Evolutionary conservation across 2,888 invertebrate species (phyloP).

Genomic region (Nezara viridula): DNA sequence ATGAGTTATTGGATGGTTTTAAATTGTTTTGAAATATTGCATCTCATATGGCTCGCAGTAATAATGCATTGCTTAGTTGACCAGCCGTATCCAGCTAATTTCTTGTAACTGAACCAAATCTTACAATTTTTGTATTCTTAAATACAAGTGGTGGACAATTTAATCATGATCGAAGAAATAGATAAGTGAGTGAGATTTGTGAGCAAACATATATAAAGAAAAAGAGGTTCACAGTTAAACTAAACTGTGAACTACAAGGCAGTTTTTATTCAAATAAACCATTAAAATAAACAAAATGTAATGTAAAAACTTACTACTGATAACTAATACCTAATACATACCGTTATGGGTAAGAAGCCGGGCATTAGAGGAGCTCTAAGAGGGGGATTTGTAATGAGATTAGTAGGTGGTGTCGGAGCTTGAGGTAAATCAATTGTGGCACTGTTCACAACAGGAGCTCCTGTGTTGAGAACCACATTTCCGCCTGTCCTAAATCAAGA

Average conservation of each 20-base stretch:
- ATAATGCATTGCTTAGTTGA: background rate
- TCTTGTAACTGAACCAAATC: background rate
- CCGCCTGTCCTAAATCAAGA: constrained; percentile 51
- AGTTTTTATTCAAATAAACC: background rate
- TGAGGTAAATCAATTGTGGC: constrained; percentile 14
- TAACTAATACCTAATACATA: constrained; percentile 50
- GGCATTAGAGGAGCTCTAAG: constrained; percentile 55
- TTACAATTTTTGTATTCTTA: background rate
- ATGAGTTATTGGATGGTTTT: too few relatives aligned
- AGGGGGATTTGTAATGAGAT: constrained; percentile 47
- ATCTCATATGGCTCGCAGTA: background rate
- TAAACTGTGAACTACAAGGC: background rate
- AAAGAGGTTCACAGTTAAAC: background rate
- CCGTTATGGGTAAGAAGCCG: constrained; percentile 57
- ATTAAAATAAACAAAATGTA: background rate
- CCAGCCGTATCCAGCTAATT: background rate
- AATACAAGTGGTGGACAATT: background rate
- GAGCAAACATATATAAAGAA: background rate
- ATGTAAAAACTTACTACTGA: background rate
- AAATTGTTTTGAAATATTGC: too few relatives aligned
- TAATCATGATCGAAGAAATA: background rate
- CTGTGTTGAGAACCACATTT: constrained; percentile 39
- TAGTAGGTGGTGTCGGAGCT: constrained; percentile 46
- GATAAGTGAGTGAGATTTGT: background rate
- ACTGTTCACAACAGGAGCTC: constrained; percentile 42